phyloP scores from a whole-genome alignment of 2,113 vertebrate genomes.

The Rhabdornis inornatus region DNA sequence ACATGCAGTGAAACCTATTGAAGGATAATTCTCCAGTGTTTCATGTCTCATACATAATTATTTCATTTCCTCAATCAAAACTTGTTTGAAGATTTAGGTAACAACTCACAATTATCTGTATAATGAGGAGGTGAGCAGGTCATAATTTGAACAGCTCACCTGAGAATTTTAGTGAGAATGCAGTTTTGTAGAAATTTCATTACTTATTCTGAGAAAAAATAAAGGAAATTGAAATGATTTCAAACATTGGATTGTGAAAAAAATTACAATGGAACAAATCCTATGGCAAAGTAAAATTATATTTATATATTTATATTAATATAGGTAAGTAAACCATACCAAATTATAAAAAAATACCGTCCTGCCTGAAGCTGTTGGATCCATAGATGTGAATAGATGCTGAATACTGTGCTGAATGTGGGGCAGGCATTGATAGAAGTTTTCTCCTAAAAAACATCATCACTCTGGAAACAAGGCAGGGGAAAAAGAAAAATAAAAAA shows the following conservation, averaged over 20 bases:
- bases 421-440: not conserved
- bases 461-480: not conserved
- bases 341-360: not conserved
- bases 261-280: not conserved
- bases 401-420: not conserved
- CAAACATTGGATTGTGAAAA: not conserved
- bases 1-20: not conserved
- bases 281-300: not conserved
- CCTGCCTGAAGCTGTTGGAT: not conserved
- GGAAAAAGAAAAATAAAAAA: not conserved
- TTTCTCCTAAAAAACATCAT: not conserved
- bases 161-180: not conserved
- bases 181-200: not conserved
- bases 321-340: not conserved
- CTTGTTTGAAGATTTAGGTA: not conserved
- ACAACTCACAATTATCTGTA: not conserved
- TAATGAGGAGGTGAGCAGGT: not conserved
- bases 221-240: not conserved
- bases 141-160: not conserved
- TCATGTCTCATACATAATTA: not conserved
- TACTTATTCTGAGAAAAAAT: not conserved
- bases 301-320: not conserved
- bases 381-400: not conserved
- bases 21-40: not conserved
- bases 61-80: not conserved